Conservation (phyloP, 2,113 vertebrate species). For the Coregonus clupeaformis region DNA sequence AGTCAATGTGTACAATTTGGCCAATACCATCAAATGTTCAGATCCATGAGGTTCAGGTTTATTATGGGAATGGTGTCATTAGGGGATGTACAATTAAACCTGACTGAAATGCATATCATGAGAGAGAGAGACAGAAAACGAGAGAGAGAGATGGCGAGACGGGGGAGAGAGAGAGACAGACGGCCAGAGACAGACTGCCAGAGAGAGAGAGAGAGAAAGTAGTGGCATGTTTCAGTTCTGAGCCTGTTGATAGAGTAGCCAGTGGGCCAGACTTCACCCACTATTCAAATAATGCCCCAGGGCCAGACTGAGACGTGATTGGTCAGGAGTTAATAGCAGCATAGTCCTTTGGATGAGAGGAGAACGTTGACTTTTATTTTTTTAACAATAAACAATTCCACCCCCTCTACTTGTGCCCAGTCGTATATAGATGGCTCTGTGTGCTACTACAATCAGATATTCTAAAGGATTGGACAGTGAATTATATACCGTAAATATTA, state of each 20-base stretch:
- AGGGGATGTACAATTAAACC: too few species aligned
- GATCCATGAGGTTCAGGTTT: not conserved
- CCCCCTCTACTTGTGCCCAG: not conserved
- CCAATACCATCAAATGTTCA: not conserved
- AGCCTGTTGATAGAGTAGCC: not conserved
- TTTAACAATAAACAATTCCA: constrained; percentile 72
- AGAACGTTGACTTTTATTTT: constrained; percentile 32
- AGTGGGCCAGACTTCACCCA: constrained; percentile 21
- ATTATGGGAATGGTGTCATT: constrained; percentile 6
- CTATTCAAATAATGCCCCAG: constrained; percentile 34
- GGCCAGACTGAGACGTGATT: constrained; percentile 42
- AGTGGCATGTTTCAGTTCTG: too few species aligned
- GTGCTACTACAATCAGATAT: not conserved
- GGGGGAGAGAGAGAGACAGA: too few species aligned
- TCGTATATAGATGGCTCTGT: not conserved
- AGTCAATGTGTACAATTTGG: not conserved
- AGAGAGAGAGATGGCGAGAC: too few species aligned
- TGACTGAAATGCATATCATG: too few species aligned
- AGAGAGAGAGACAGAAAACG: too few species aligned
- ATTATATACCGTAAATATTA: not conserved
- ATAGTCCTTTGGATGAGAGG: constrained; percentile 39
- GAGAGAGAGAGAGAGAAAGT: too few species aligned
- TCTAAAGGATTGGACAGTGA: too few species aligned
- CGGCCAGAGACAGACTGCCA: too few species aligned
- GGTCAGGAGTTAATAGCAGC: constrained; percentile 52